These are phyloP conservation scores for Leptobrachium leishanense DNA, from an alignment of 2,113 vertebrate genomes.

Conservation along the genomic window DNA sequence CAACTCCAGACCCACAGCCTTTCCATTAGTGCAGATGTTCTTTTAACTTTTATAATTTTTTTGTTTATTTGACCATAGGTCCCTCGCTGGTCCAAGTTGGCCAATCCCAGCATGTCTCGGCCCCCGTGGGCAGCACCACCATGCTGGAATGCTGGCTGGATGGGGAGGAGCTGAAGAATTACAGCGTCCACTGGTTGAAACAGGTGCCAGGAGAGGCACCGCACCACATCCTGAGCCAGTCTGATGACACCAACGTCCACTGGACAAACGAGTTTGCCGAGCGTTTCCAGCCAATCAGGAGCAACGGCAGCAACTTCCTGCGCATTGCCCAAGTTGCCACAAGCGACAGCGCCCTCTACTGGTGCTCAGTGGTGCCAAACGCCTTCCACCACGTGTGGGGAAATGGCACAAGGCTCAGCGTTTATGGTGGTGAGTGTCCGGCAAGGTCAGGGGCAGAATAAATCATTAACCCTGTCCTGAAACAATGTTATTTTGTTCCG, in stretches of 20 bases:
- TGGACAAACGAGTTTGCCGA: neutral
- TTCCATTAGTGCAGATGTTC: too few species aligned
- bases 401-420: constrained; percentile 28
- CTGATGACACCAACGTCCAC: neutral
- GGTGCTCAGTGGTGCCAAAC: constrained; percentile 16
- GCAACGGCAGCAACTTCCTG: constrained; percentile 10
- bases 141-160: constrained; percentile 29
- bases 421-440: constrained; percentile 42
- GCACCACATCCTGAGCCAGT: neutral
- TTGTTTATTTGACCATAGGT: constrained; percentile 8
- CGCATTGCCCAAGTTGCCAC: constrained; percentile 12
- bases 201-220: constrained; percentile 12
- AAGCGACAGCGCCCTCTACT: constrained; percentile 38
- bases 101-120: constrained; percentile 1
- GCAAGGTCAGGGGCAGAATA: too few species aligned
- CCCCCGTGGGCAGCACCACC: constrained; percentile 9
- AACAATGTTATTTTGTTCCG: too few species aligned
- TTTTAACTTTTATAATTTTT: too few species aligned
- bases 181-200: constrained; percentile 36
- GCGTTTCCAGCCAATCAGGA: constrained; percentile 32
- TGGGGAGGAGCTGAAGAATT: constrained; percentile 14
- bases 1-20: too few species aligned
- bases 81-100: neutral
- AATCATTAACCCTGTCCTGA: too few species aligned
- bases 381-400: constrained; percentile 26